These are phyloP conservation scores for Thomomys bottae DNA, from an alignment of 2,113 vertebrate species.

Conservation along the genomic window DNA sequence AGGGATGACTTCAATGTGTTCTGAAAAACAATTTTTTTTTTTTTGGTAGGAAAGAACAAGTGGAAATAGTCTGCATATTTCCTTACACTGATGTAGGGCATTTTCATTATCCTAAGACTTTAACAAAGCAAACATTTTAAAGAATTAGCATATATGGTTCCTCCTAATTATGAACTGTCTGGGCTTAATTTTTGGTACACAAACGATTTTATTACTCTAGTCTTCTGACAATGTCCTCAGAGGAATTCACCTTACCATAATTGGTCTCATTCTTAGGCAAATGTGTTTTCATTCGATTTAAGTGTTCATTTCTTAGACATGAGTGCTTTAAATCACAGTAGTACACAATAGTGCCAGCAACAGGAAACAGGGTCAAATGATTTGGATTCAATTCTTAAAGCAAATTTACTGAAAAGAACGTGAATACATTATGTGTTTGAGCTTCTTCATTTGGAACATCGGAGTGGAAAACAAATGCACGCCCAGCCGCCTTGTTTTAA, in stretches of 20 bases:
- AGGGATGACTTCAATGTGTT: constrained; percentile 46
- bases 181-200: constrained; percentile 52
- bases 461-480: not conserved
- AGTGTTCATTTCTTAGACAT: constrained; percentile 25
- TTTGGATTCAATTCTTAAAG: constrained; percentile 2
- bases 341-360: constrained; percentile 26
- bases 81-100: not conserved
- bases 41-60: constrained; percentile 9
- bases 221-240: constrained; percentile 39
- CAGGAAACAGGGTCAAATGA: not conserved
- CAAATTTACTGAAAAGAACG: constrained; percentile 24
- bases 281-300: not conserved
- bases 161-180: constrained; percentile 41
- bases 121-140: constrained; percentile 64
- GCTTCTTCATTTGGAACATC: not conserved
- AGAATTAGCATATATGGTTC: constrained; percentile 40
- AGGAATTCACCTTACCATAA: constrained; percentile 18
- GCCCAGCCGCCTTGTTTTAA: not conserved
- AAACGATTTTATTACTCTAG: constrained; percentile 58
- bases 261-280: constrained; percentile 27
- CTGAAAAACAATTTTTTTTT: constrained; percentile 49
- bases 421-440: not conserved
- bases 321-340: constrained; percentile 33
- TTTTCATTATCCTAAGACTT: constrained; percentile 49
- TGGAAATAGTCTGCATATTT: constrained; percentile 44